phyloP scores from a whole-genome alignment of 2,797 vertebrate genomes.

The Taeniopygia guttata region DNA sequence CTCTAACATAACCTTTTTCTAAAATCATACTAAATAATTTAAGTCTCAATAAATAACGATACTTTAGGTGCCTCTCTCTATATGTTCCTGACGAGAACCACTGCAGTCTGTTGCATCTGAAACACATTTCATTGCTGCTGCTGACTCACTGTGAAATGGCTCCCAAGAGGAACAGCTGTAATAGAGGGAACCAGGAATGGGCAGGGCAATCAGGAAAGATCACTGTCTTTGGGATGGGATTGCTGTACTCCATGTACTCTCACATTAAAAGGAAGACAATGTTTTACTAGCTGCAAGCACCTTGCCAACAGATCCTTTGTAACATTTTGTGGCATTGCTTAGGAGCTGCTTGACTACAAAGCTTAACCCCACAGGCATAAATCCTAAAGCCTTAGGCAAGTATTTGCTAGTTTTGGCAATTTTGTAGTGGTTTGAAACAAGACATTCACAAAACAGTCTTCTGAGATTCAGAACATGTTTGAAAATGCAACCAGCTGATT shows the following conservation, averaged over 20 bases:
- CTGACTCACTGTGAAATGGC: conserved; percentile 17
- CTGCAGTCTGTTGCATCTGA: background rate
- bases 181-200: background rate
- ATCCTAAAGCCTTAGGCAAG: background rate
- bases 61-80: background rate
- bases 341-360: background rate
- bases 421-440: background rate
- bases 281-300: background rate
- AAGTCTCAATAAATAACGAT: background rate
- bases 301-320: background rate
- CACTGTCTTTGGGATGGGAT: background rate
- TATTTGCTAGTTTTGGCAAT: background rate
- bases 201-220: background rate
- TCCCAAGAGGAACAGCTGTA: background rate
- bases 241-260: background rate
- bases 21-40: background rate
- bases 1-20: background rate
- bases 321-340: background rate
- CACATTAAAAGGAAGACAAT: conserved; percentile 7
- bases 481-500: background rate
- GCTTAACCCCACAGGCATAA: background rate
- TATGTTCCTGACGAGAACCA: background rate
- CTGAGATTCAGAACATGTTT: background rate
- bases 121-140: background rate
- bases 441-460: background rate